Evolutionary conservation across 2,113 vertebrate species (phyloP), one percentile per base, ranked within the genome.

Genomic region (Notiomystis cincta): DNA sequence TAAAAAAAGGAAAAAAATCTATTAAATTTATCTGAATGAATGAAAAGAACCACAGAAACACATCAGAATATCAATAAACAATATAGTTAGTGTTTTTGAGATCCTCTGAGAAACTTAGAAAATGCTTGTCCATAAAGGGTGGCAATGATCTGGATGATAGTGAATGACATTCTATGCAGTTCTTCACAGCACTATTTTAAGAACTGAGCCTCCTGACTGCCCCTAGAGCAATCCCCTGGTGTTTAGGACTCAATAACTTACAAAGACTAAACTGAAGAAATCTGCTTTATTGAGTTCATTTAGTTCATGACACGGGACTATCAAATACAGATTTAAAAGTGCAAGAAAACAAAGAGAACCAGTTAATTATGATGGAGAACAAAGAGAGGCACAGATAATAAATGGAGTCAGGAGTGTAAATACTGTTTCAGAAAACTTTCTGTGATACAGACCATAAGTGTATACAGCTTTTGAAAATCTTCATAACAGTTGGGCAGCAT

Each of bases 1-100:
- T 8, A 24, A 33, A 19, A 20, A 10, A 14, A 0, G 1, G 13
- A 23, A 78, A n/a, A 3, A 22, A 35, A 17, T 11, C 1, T n/a
- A 19, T 13, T 51, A 30, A 78, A 31, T 1, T 35, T 79, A 35
- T 23, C 14, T 37, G 15, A 83, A 60, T 64, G 15, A 60, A 21
- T 12, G 35, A 20, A 89, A 81, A 56, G 7, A 42, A 18, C 4
- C 70, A 15, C 27, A 54, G 47, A n/a, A 88, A 20, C 10, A 33
- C 9, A 24, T 66, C 3, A 13, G 35, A 48, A 17, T 54, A 79
- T 20, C 35, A 18, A 53, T 76, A 30, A 88, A 53, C 4, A 40
- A 9, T 76, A 13, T 13, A 75, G 2, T 54, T 30, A 50, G 1
- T 28, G 7, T 77, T 61, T 58, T 3, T 60, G 45, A 89, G 12